Evolutionary conservation across 2,888 invertebrate species (phyloP), one percentile per base, ranked within the genome.

Genomic region (Drosophila percnosoma): DNA sequence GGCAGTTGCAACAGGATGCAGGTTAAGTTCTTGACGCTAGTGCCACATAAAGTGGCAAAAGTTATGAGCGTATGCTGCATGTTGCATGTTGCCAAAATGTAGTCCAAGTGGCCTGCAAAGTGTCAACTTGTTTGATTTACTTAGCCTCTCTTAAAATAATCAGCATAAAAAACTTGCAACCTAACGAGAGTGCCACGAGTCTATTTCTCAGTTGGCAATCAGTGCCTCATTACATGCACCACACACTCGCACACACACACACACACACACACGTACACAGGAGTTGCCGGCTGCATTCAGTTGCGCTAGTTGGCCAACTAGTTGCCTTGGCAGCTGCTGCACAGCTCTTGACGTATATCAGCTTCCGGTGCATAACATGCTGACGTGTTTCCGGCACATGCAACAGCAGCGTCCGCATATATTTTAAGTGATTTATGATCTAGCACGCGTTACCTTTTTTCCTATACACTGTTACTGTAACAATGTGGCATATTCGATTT

Each of bases 51-150:
- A 83, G 80, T 80, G 87, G 87, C 73, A 82, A 83, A 62, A 89
- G 79, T 89, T 84, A 83, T 89, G 62, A 67, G 76, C 54, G 59
- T 34, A 51, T 55, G 62, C 21, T 38, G 67, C 80, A 83, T 59
- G 62, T 66, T 55, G 59, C 62, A 70, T 63, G 72, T 18, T 33
- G 71, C 55, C 57, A 57, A 60, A 68, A 67, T 78, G 52, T 63
- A 72, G 77, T 80, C 65, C 82, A 75, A 83, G 72, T 73, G 70
- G 68, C 57, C 64, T 70, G 73, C 65, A 73, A 89, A 82, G 80
- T 88, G 85, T 86, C 85, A 90, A 90, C 90, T 90, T 83, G 73
- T 90, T 90, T 85, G 89, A 85, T 85, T 90, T 90, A 85, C 77
- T 71, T 87, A 49, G 68, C 36, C 52, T 27, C 70, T 62, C 66